Base-by-base conservation (phyloP, 2,888 invertebrate species). In the Diogma glabrata region DNA sequence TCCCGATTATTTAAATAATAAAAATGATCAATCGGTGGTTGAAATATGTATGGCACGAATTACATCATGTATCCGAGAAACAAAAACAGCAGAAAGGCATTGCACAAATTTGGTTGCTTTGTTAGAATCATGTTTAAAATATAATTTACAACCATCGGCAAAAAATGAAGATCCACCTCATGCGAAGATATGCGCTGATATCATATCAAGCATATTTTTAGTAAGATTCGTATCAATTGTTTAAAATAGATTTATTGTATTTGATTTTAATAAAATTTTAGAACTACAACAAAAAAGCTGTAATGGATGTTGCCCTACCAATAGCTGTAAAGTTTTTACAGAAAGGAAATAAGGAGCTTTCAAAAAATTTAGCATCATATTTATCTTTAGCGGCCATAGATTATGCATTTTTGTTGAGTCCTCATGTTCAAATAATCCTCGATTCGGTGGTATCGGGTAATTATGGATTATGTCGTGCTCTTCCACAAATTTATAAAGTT, bases 181-280 rank as follows among this genome's bases (percentile, higher is more conserved):
- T 76, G 91, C 93, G 46, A 95, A 95, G 73, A 94, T 95, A 63
- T 92, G 93, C 17, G 89, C 91, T 45, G 95, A 95, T 72, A 83
- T 95, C 56, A 87, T 95, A 64, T 91, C 92, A 58, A 92, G 91
- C 70, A 85, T 95, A 67, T 94, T 95, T 72, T 73, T 92, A 77
- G 93, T 91, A 69, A 74, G 78, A n/a, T n/a, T n/a, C 5, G 5
- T 14, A n/a, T 20, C 22, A 22, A 10, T 4, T 19, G 6, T 19
- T 12, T 20, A 9, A 40, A 20, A 40, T 40, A 40, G 23, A 22
- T 23, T 23, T 3, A 6, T 24, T 17, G 19, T 22, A 19, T 12
- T 30, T 30, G 4, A 4, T 7, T 14, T 20, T 45, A n/a, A 10
- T 38, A 50, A 47, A 26, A 49, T 58, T 58, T 55, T 70, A 79